A percentile compares a stretch with the other conserved stretches of the same genome.
phyloP scores from a whole-genome alignment of 92 coral and sea anemone species.

The Epizoanthus illoricatus region DNA sequence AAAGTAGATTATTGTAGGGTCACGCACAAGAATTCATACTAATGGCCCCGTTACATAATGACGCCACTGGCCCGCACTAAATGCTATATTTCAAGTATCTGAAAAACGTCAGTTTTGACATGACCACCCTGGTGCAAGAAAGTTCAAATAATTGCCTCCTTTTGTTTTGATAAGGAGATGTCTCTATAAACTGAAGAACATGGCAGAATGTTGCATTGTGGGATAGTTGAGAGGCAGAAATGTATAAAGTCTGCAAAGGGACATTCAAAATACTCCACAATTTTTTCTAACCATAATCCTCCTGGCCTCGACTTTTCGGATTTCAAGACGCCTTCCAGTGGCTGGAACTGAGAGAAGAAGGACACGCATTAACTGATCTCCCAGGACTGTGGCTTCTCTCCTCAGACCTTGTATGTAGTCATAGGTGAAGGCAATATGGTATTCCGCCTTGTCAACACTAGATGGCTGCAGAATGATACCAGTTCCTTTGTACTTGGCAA shows the following conservation, averaged over 20 bases:
- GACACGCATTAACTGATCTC: slow-evolving; percentile 48
- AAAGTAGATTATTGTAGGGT: too few relatives aligned
- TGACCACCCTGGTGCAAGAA: too few relatives aligned
- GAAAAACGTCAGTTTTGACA: too few relatives aligned
- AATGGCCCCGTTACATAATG: too few relatives aligned
- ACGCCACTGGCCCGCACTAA: too few relatives aligned
- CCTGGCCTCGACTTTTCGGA: slow-evolving; percentile 26
- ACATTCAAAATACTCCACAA: neutral
- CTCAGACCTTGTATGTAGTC: slow-evolving; percentile 30
- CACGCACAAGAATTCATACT: too few relatives aligned
- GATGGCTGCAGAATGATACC: slow-evolving; percentile 45
- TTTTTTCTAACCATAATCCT: slow-evolving; percentile 20
- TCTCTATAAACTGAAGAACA: too few relatives aligned
- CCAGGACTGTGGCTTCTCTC: slow-evolving; percentile 15
- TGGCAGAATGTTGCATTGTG: neutral
- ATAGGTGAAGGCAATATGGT: slow-evolving; percentile 35
- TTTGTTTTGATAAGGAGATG: too few relatives aligned
- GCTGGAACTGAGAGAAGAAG: slow-evolving; percentile 37
- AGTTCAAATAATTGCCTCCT: too few relatives aligned
- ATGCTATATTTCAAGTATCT: too few relatives aligned
- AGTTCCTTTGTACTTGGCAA: slow-evolving; percentile 37
- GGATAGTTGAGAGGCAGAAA: neutral
- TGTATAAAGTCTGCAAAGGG: neutral
- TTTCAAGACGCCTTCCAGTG: neutral
- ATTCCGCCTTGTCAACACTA: slow-evolving; percentile 34